Evolutionary conservation across 2,113 vertebrate species (phyloP).

Genomic region (Eolophus roseicapilla): DNA sequence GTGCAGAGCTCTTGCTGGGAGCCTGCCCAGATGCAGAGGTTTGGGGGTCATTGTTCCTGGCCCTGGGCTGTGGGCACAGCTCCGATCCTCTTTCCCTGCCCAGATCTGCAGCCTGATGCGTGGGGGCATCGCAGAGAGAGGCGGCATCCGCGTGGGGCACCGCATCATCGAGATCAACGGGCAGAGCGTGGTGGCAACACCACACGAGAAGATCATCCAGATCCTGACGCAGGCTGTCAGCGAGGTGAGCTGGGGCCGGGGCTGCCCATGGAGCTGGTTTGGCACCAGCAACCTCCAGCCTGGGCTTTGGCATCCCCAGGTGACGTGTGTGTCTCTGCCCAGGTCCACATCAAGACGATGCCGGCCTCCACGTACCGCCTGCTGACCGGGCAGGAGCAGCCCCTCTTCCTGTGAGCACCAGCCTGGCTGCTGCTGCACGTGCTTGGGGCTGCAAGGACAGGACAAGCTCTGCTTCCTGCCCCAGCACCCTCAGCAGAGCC

Average conservation of each 20-base stretch:
- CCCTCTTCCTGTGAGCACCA: constrained; percentile 83
- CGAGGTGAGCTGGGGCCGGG: constrained; percentile 75
- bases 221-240: constrained; percentile 85
- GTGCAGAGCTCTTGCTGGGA: accelerated
- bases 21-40: neutral
- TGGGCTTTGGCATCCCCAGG: accelerated
- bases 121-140: constrained; percentile 91
- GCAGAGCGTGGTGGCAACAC: constrained; percentile 92
- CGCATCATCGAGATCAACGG: constrained; percentile 98
- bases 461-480: neutral
- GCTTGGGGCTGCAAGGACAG: accelerated
- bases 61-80: neutral
- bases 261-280: accelerated
- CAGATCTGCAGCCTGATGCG: constrained; percentile 98
- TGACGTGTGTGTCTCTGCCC: neutral
- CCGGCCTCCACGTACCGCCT: constrained; percentile 91
- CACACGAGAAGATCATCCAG: constrained; percentile 91
- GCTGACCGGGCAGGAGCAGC: constrained; percentile 93
- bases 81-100: neutral
- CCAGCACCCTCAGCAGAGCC: neutral
- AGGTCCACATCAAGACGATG: constrained; percentile 98
- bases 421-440: neutral
- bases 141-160: constrained; percentile 92
- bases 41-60: accelerated
- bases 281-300: neutral